These are phyloP conservation scores for Gisinianus flammeolus DNA, from an alignment of 2,888 invertebrate genomes.

Conservation along the genomic window DNA sequence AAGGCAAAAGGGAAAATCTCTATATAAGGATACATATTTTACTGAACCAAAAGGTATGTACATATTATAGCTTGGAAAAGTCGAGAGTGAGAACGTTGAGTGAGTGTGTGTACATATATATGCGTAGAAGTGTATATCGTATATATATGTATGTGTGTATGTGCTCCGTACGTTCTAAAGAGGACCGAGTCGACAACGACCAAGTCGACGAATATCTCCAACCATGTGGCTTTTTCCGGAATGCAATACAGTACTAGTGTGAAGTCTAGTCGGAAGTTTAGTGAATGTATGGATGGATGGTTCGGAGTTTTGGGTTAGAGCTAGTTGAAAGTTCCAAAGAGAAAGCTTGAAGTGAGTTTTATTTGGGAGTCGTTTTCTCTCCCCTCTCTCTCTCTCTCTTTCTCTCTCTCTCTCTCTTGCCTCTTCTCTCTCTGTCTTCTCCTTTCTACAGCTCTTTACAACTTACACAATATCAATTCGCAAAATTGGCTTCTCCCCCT, in stretches of 20 bases:
- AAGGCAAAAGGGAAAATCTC: conserved; percentile 41
- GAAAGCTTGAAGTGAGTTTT: conserved; percentile 36
- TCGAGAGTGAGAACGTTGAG: conserved; percentile 4
- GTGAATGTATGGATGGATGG: conserved; percentile 38
- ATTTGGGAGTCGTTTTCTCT: conserved; percentile 39
- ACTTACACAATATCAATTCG: conserved; percentile 56
- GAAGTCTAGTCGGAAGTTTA: conserved; percentile 32
- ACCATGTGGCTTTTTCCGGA: conserved; percentile 39
- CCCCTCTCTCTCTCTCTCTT: conserved; percentile 17
- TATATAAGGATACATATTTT: neutral
- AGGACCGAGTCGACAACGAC: conserved; percentile 19
- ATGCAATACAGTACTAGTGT: conserved; percentile 19
- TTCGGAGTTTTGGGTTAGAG: conserved; percentile 1
- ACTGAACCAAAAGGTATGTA: neutral
- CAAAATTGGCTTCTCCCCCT: conserved; percentile 56
- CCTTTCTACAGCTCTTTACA: conserved; percentile 42
- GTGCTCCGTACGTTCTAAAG: neutral
- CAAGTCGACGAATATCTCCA: conserved; percentile 21
- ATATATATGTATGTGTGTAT: neutral
- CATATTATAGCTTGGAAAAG: neutral
- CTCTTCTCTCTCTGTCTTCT: conserved; percentile 11
- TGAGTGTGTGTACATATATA: neutral
- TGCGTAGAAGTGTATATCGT: neutral
- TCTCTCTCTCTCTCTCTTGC: conserved; percentile 7
- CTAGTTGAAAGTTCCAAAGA: neutral